Conservation (phyloP, 2,113 vertebrate genomes). For the Semnopithecus entellus region DNA sequence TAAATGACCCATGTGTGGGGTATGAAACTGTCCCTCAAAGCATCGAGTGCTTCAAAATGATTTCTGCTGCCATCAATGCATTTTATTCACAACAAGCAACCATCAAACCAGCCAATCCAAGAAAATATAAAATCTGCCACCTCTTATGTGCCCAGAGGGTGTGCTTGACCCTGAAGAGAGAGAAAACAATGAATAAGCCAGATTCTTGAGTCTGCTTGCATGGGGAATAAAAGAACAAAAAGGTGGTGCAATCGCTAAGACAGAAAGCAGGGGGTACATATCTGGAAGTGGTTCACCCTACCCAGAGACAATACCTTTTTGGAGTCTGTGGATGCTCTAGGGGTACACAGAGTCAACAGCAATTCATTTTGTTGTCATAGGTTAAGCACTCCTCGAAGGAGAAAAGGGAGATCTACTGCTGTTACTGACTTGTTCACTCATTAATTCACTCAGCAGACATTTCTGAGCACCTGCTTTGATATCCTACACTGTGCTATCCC, state of each 20-base stretch:
- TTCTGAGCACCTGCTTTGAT: background rate
- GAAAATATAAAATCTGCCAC: slow-evolving; percentile 24
- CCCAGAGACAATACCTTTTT: background rate
- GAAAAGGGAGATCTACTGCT: background rate
- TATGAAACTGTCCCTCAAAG: background rate
- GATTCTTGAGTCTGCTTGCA: background rate
- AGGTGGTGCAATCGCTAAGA: background rate
- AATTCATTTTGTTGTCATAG: background rate
- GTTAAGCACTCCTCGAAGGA: background rate
- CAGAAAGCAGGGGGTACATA: background rate
- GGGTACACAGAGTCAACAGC: background rate
- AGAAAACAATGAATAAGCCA: background rate
- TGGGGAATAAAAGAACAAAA: background rate
- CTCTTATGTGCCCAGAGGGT: slow-evolving; percentile 10
- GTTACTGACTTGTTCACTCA: background rate
- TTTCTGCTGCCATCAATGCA: background rate
- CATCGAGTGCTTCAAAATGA: background rate
- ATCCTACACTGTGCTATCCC: background rate
- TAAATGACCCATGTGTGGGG: fast-evolving
- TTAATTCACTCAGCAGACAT: background rate
- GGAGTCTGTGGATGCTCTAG: background rate
- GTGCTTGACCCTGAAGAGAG: background rate
- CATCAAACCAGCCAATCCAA: background rate
- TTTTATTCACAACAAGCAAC: slow-evolving; percentile 41
- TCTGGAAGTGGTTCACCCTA: background rate